A percentile compares a stretch with the other conserved stretches of the same genome.
Conservation (phyloP, 2,797 vertebrate species). For the Argyrosomus regius region DNA sequence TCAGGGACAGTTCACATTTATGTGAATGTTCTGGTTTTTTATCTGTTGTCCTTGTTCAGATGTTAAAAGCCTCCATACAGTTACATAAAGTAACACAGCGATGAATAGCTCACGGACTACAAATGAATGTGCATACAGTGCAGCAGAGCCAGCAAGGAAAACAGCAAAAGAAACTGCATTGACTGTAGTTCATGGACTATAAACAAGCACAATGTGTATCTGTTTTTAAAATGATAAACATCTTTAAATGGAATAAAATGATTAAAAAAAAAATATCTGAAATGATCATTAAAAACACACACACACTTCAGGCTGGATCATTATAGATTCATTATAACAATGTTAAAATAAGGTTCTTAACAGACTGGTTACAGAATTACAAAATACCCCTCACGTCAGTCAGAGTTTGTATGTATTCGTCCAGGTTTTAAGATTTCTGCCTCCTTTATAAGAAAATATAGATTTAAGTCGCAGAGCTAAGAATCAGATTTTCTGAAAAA, state of each 20-base stretch:
- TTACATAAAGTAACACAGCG: background rate
- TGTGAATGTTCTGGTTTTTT: conserved; percentile 9
- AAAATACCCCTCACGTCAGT: background rate
- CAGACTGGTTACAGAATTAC: background rate
- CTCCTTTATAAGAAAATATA: background rate
- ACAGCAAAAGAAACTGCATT: background rate
- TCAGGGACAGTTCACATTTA: background rate
- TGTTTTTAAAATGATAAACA: background rate
- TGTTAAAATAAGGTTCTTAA: background rate
- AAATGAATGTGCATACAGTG: background rate
- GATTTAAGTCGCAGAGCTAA: background rate
- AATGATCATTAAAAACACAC: background rate
- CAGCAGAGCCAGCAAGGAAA: background rate
- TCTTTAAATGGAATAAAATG: background rate
- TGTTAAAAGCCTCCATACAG: background rate
- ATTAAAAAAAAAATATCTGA: background rate
- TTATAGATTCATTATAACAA: background rate
- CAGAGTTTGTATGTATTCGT: background rate
- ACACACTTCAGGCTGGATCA: background rate
- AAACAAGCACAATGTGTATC: background rate
- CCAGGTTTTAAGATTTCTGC: background rate
- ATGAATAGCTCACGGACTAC: background rate
- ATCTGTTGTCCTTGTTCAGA: conserved; percentile 3
- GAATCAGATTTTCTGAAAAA: background rate
- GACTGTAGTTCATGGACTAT: background rate